Base-by-base conservation (phyloP, 2,888 invertebrate species). In the Agrilus cyanescens region DNA sequence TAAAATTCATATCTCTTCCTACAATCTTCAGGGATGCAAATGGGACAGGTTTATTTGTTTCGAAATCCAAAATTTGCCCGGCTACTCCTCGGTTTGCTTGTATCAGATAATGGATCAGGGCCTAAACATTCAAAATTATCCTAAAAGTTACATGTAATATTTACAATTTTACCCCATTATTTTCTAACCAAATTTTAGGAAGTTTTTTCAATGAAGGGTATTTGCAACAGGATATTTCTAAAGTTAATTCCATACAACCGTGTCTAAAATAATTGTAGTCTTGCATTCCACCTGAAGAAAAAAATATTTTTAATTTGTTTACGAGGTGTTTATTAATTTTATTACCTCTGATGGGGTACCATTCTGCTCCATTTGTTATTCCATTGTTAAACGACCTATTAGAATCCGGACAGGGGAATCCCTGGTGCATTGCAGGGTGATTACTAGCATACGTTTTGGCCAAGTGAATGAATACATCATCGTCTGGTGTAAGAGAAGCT, bases 201-300 rank as follows among this genome's bases (percentile, higher is more conserved):
- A 81, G 60, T 46, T 73, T 61, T 1, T 57, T 52, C 1, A 68
- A 65, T 6, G 53, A 53, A 1, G 81, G 81, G 57, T 73, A 80
- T 63, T 82, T 81, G 57, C 80, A 81, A 59, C 81, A 81, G 1
- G 77, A 75, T 43, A 81, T 66, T 57, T 81, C 81, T 33, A 82
- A 56, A 0, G 80, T 80, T 3, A 80, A 58, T 58, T 80, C 80
- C 75, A 81, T 75, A 50, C 76, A 77, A 4, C 80, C 79, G 50
- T 72, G 74, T 59, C 68, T 66, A 12, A 74, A 70, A 56, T 82
- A 82, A 60, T 80, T 80, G 60, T 76, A 81, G 59, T 82, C 81
- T 59, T 80, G 79, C 80, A 81, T 80, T 20, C 65, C 62, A 40
- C 78, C 78, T 59, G 37, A 10, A 18, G 52, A 51, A 20, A 33